Base-by-base conservation (phyloP, 2,113 vertebrate species). In the Lycocorax pyrrhopterus region DNA sequence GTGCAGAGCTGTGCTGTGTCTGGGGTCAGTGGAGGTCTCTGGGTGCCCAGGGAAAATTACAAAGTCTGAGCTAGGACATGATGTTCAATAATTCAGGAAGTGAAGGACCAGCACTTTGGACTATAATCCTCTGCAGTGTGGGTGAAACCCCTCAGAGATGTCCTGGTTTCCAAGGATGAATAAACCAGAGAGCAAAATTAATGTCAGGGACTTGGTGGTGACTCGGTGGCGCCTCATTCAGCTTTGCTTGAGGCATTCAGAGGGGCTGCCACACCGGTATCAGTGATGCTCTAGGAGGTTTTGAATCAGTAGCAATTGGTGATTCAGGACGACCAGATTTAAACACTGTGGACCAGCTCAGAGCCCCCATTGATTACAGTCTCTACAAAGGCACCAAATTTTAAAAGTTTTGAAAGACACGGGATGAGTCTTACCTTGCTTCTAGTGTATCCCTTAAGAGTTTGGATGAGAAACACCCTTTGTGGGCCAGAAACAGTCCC, bases 281-380 rank as follows among this genome's bases (percentile, higher is more conserved):
- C 52, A 90, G 47, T 1, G 6, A 39, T 22, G 35, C 9, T 67
- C 33, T 22, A 18, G 23, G 20, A 53, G 8, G 15, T 43, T 84
- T 77, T 67, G 43, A 67, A 55, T 39, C 59, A 84, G 49, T 6
- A 86, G 25, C 0, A 2, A 64, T 3, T 6, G 5, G 35, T 44
- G n/a, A 62, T 16, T 49, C 46, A n/a, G 26, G 22, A 64, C 30
- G 30, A 51, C 37, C 84, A 20, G 44, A 68, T n/a, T 33, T 59
- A 55, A 9, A 17, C 13, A 20, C 55, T 26, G 8, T 25, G 25
- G 22, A n/a, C 22, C 30, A 60, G 46, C 41, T 63, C 44, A 62
- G 41, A 71, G 19, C 21, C 33, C 8, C 41, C 21, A 43, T 0
- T 1, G 1, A 15, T 15, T 64, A 44, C 5, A 1, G 37, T 30